Evolutionary conservation across 2,113 vertebrate species (phyloP).

Genomic region (Malurus melanocephalus): DNA sequence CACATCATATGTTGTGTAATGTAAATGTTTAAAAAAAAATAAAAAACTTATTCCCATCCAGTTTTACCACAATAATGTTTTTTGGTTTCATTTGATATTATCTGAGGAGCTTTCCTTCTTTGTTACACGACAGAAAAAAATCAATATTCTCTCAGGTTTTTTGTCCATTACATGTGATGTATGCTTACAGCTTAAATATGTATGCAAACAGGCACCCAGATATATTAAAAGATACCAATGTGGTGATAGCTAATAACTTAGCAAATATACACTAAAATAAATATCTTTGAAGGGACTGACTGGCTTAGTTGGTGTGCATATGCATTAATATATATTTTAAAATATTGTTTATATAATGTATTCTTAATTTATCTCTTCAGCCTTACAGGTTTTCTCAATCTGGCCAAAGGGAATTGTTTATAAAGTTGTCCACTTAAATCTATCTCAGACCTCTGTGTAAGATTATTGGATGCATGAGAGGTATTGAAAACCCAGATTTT

Average conservation of each 20-base stretch:
- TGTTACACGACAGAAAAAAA: background rate
- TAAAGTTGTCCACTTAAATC: background rate
- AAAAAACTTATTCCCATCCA: background rate
- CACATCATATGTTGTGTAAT: fast-evolving
- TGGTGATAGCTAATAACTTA: background rate
- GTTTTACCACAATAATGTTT: background rate
- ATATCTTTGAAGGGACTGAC: background rate
- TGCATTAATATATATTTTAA: background rate
- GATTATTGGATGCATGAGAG: background rate
- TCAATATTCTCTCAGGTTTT: background rate
- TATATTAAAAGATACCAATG: background rate
- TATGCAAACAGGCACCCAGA: background rate
- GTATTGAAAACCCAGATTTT: background rate
- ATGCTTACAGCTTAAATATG: background rate
- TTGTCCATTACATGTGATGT: background rate
- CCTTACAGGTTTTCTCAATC: background rate
- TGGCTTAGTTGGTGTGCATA: background rate
- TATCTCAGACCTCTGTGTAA: background rate
- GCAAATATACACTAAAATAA: background rate
- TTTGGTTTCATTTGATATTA: background rate
- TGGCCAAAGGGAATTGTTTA: background rate
- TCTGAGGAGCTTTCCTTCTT: background rate
- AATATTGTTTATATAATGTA: background rate
- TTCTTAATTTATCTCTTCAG: background rate
- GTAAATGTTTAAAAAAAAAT: background rate